Evolutionary conservation across 2,888 invertebrate species (phyloP), one percentile per base, ranked within the genome.

Genomic region (Epinotia brunnichana): DNA sequence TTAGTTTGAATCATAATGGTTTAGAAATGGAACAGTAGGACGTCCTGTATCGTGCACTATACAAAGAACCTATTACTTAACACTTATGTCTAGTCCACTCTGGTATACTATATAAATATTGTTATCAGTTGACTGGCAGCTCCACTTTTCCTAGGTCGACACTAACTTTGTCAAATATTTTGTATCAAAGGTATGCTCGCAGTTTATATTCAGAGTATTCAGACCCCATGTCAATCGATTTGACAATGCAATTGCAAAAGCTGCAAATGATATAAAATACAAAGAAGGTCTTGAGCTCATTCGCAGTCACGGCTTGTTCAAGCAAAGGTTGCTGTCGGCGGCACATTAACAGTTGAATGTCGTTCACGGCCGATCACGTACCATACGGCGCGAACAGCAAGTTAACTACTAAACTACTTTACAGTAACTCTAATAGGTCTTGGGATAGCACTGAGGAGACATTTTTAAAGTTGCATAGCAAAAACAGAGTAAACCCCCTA

Each of bases 271-370:
- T 54, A 69, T 62, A 62, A 62, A n/a, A 56, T 48, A 48, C 19
- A 60, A 61, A 62, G 61, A 35, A 62, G 62, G 69, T 35, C 56
- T 56, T 70, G 41, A 10, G 44, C 24, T 72, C 54, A 72, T 68
- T 67, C 53, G 35, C 39, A 62, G 72, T 68, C 61, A n/a, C 19
- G 39, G 44, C 62, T 44, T 63, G 69, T 70, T 56, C 19, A 29
- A 54, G 21, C 51, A 62, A 69, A 44, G 69, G 62, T 70, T 63
- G 54, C 19, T 44, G 53, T 56, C 44, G 44, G 48, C 44, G 44
- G 48, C 62, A 35, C 56, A 63, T 70, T 67, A 48, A 57, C 44
- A 44, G 57, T 66, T 44, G 41, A 41, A 2, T 19, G 66, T 39
- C 15, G n/a, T 24, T 44, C 57, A 66, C 10, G 54, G 54, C 24